phyloP scores from a whole-genome alignment of 2,797 vertebrate species.

The Neostethus bicornis region DNA sequence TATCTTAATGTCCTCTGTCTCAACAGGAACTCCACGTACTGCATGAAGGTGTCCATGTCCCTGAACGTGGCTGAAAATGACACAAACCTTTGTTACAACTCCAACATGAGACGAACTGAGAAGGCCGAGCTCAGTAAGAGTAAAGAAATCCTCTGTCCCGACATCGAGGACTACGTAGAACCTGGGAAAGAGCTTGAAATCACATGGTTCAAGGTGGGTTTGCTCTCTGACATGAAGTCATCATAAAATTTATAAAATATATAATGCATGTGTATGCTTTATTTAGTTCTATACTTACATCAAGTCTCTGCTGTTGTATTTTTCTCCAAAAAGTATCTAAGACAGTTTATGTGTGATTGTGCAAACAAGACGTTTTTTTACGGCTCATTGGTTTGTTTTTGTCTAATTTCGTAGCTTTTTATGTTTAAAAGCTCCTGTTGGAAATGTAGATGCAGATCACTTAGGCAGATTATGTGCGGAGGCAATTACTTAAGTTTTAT shows the following conservation, averaged over 20 bases:
- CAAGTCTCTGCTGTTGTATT: slow-evolving; percentile 4
- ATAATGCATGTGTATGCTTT: background rate
- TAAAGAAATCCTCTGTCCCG: slow-evolving; percentile 94
- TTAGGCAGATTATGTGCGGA: slow-evolving; percentile 48
- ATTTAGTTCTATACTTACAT: slow-evolving; percentile 3
- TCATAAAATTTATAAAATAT: too few species aligned
- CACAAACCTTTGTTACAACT: slow-evolving; percentile 96
- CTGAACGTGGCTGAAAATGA: slow-evolving; percentile 97
- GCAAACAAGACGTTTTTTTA: slow-evolving; percentile 33
- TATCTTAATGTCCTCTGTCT: slow-evolving; percentile 27
- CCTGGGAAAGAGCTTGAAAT: slow-evolving; percentile 91
- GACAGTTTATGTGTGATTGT: slow-evolving; percentile 24
- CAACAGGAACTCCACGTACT: slow-evolving; percentile 97
- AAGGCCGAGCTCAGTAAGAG: slow-evolving; percentile 98
- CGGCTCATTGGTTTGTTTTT: slow-evolving; percentile 56
- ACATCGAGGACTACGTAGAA: slow-evolving; percentile 94
- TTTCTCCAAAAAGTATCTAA: slow-evolving; percentile 8
- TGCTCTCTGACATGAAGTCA: slow-evolving; percentile 1
- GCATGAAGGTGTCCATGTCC: slow-evolving; percentile 99
- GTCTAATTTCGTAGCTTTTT: slow-evolving; percentile 50
- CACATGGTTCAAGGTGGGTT: slow-evolving; percentile 93
- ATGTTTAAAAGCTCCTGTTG: slow-evolving; percentile 48
- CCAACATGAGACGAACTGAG: slow-evolving; percentile 94
- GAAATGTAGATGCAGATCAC: slow-evolving; percentile 46
- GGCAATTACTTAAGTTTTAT: slow-evolving; percentile 38